These are phyloP conservation scores for Spinus olivaceus DNA, from an alignment of 2,797 vertebrate genomes.

Conservation along the genomic window DNA sequence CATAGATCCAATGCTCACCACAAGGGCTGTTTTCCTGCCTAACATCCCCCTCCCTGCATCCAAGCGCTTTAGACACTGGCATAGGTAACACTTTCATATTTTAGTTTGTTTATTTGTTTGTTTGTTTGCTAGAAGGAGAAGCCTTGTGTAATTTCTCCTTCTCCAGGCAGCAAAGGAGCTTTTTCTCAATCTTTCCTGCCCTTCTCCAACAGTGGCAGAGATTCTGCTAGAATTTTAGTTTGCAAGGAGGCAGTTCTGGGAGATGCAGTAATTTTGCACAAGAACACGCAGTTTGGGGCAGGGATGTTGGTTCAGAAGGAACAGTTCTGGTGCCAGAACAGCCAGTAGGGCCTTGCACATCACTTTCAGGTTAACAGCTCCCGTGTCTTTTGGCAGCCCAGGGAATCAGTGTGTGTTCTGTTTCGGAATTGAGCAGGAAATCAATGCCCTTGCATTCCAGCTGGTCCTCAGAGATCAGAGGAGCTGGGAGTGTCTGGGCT, in stretches of 20 bases:
- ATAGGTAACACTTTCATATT: rapidly evolving
- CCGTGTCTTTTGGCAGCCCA: neutral
- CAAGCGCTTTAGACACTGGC: neutral
- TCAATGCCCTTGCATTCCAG: no score
- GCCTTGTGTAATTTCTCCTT: neutral
- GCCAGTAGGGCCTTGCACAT: neutral
- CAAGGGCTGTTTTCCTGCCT: no score
- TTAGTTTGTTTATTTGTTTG: no score
- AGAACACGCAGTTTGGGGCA: no score
- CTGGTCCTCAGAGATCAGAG: neutral
- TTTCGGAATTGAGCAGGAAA: neutral
- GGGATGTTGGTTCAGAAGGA: no score
- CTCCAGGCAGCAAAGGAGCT: no score
- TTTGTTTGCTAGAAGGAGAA: neutral
- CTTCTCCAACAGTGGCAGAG: no score
- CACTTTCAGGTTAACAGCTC: neutral
- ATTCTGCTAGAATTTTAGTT: no score
- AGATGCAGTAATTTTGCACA: no score
- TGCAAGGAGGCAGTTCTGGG: no score
- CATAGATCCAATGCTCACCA: neutral
- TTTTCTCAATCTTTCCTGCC: no score
- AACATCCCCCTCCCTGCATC: neutral
- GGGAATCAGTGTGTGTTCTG: neutral
- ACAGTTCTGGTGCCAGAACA: no score
- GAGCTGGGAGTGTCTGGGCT: neutral